Evolutionary conservation across 2,888 invertebrate genomes (phyloP), one percentile per base, ranked within the genome.

Genomic region (Reticulitermes lucifugus): DNA sequence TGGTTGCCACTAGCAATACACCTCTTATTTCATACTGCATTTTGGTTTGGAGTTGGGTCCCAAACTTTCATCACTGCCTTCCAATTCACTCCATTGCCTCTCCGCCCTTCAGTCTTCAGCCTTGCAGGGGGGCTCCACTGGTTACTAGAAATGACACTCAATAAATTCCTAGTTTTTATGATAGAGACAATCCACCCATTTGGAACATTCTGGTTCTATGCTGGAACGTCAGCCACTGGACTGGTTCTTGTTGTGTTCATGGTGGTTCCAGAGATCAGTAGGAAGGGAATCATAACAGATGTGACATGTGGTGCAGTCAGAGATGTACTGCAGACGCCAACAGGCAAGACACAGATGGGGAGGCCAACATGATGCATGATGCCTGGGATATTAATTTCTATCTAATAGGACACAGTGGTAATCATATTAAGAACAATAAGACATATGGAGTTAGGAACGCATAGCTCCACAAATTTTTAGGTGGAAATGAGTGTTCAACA

Each of bases 201-300:
- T 83, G 83, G 83, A 75, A 41, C 60, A n/a, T 83, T 35, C 60
- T 83, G 71, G 59, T 83, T 83, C 21, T 77, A 75, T 60, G 77
- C 77, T 59, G 83, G 59, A 9, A 77, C 59, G n/a, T 83, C 83
- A 41, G 77, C 83, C 12, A 35, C 55, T 35, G 75, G 35, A 25
- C 59, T 83, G n/a, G 59, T 83, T 25, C 60, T 83, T 25, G n/a
- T 77, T 35, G 75, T 83, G 18, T 83, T 73, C 51, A 18, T 55
- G 22, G 41, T 83, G 35, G 55, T 83, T 2, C 83, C 83, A 51
- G 55, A 71, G 46, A 73, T 83, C 35, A 65, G 25, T n/a, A 65
- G 9, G 25, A 9, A 65, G 4, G 18, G 55, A 55, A 4, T 14
- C 55, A 55, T 4, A 18, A 55, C 18, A 70, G n/a, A 70, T 25